Evolutionary conservation across 2,797 vertebrate species (phyloP).

Genomic region (Poecilia picta): DNA sequence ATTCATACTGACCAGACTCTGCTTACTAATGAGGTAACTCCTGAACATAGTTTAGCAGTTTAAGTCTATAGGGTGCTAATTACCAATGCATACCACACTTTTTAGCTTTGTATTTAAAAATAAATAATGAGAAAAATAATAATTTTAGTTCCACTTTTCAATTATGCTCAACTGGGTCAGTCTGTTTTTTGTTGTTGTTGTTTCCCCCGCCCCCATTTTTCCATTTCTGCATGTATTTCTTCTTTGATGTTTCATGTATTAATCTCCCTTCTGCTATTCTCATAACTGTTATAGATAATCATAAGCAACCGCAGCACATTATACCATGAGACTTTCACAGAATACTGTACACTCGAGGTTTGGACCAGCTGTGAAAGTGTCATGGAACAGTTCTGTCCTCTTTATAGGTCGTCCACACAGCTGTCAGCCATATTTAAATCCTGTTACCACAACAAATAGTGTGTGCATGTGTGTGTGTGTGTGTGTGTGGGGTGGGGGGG

Average conservation of each 20-base stretch:
- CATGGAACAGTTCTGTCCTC: slow-evolving; percentile 52
- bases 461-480: slow-evolving; percentile 18
- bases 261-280: slow-evolving; percentile 2
- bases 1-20: not conserved
- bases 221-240: not conserved
- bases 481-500: no score
- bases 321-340: slow-evolving; percentile 27
- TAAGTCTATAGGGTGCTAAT: not conserved
- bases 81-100: not conserved
- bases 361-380: slow-evolving; percentile 59
- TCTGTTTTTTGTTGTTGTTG: not conserved
- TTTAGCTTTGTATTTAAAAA: not conserved
- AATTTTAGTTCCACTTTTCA: not conserved
- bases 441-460: slow-evolving; percentile 70
- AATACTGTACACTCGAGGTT: slow-evolving; percentile 40
- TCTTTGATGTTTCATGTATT: slow-evolving; percentile 8
- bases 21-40: not conserved
- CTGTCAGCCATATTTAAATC: slow-evolving; percentile 68
- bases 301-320: slow-evolving; percentile 10
- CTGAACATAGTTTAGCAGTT: not conserved
- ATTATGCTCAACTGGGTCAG: not conserved
- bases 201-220: not conserved
- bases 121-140: not conserved
- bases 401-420: slow-evolving; percentile 62
- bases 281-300: slow-evolving; percentile 9